Evolutionary conservation across 2,113 vertebrate species (phyloP), one percentile per base, ranked within the genome.

Genomic region (Hippocampus comes): DNA sequence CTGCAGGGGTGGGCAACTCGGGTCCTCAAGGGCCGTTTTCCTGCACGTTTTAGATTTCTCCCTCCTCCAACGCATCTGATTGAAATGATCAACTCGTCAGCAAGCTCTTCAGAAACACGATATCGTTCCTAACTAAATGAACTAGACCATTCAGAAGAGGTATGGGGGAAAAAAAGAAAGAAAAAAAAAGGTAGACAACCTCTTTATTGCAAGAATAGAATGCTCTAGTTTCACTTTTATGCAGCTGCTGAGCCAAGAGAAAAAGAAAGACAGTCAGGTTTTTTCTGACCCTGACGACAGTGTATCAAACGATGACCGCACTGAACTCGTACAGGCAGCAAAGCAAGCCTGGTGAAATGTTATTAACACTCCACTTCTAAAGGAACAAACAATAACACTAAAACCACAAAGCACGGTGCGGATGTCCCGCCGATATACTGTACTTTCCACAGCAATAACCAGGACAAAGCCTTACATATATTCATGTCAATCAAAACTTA

Each of bases 311-410:
- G 34, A 34, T 75, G 67, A 46, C 46, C 72, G 64, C 66, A 56
- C 42, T 70, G 18, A 64, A 21, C 68, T 74, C 74, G 49, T 55
- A 64, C 65, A 38, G 27, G 34, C 60, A 63, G 63, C 34, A 15
- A 70, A 74, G 64, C 60, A 67, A 80, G 77, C 60, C 67, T 17
- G 56, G 17, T 83, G 78, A 88, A 84, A 82, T 9, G n/a, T 46
- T 70, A 49, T 77, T 64, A 76, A 76, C 75, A 78, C 42, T 77
- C 42, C 1, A 79, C 79, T 75, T 77, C 59, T 70, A 38, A 81
- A 74, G 67, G 77, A 23, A 55, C 23, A 49, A 70, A 64, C 72
- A 57, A 63, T 63, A 21, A 34, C 56, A 65, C 49, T 48, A 48
- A 80, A 55, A 73, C 56, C 57, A 65, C 67, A 72, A 67, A 76